Evolutionary conservation across 2,113 vertebrate genomes (phyloP).

Genomic region (Tautogolabrus adspersus): DNA sequence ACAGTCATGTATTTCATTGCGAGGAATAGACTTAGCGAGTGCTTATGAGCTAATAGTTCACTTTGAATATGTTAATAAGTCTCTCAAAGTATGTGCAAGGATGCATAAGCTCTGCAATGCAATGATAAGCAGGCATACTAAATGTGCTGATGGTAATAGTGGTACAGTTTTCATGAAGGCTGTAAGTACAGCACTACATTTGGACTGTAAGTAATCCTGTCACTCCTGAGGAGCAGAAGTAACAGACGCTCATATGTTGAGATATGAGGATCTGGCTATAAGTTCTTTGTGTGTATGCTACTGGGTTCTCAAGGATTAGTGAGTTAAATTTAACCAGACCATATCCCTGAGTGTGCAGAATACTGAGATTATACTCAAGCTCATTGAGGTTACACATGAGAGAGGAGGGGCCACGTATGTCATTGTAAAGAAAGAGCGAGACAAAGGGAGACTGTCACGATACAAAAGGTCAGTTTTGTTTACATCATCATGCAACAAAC

Average conservation of each 20-base stretch:
- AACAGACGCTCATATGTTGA: neutral
- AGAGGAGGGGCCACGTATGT: conserved; percentile 58
- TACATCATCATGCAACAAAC: neutral
- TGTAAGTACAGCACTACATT: conserved; percentile 20
- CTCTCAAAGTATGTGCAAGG: conserved; percentile 13
- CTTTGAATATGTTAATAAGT: conserved; percentile 10
- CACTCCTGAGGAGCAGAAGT: conserved; percentile 7
- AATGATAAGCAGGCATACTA: conserved; percentile 7
- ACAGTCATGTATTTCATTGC: too few relatives aligned
- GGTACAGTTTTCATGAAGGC: conserved; percentile 10
- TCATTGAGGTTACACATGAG: conserved; percentile 67
- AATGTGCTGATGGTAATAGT: conserved; percentile 24
- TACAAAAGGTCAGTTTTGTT: neutral
- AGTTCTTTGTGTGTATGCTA: neutral
- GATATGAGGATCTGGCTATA: neutral
- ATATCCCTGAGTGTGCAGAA: conserved; percentile 85
- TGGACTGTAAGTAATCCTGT: conserved; percentile 33
- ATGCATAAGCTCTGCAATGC: conserved; percentile 9
- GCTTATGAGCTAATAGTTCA: too few relatives aligned
- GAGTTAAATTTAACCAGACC: conserved; percentile 84
- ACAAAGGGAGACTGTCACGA: neutral
- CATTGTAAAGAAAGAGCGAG: conserved; percentile 4
- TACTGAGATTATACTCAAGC: conserved; percentile 78
- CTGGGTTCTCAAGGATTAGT: conserved; percentile 78
- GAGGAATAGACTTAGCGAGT: too few relatives aligned